Percentiles rank a stretch among this genome's conserved stretches.
Conservation (phyloP, 2,888 invertebrate genomes). For the Tetramorium bicarinatum region DNA sequence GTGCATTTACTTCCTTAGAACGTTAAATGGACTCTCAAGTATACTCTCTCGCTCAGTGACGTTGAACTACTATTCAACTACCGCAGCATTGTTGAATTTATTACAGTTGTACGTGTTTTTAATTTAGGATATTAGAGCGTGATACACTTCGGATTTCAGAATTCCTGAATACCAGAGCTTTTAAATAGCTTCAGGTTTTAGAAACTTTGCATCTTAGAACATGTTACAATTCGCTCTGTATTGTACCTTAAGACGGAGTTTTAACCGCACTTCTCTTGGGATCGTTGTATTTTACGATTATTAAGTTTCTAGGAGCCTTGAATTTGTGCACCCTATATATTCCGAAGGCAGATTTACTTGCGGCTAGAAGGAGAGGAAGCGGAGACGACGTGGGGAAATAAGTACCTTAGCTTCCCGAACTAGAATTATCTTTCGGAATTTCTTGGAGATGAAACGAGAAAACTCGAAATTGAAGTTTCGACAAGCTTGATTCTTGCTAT, state of each 20-base stretch:
- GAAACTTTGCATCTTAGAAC: background rate
- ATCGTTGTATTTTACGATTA: constrained; percentile 7
- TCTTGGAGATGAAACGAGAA: background rate
- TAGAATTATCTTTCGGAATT: constrained; percentile 53
- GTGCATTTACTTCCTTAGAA: background rate
- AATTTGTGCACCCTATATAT: constrained; percentile 43
- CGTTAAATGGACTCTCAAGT: background rate
- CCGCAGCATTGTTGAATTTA: background rate
- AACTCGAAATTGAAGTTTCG: constrained; percentile 25
- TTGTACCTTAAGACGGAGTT: background rate
- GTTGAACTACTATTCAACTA: background rate
- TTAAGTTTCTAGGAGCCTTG: constrained; percentile 19
- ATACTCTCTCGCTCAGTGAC: background rate
- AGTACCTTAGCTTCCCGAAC: constrained; percentile 39
- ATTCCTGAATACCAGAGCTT: background rate
- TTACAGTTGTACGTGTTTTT: background rate
- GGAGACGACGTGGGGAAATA: constrained; percentile 42
- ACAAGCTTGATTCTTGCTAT: background rate
- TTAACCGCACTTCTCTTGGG: background rate
- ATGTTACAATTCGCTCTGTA: background rate
- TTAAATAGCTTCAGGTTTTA: background rate
- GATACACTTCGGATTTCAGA: too few species aligned
- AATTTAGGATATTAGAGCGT: background rate
- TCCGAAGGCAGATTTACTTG: constrained; percentile 42
- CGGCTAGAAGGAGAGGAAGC: constrained; percentile 25